Base-by-base conservation (phyloP, 2,797 vertebrate genomes). In the Nothura maculosa region DNA sequence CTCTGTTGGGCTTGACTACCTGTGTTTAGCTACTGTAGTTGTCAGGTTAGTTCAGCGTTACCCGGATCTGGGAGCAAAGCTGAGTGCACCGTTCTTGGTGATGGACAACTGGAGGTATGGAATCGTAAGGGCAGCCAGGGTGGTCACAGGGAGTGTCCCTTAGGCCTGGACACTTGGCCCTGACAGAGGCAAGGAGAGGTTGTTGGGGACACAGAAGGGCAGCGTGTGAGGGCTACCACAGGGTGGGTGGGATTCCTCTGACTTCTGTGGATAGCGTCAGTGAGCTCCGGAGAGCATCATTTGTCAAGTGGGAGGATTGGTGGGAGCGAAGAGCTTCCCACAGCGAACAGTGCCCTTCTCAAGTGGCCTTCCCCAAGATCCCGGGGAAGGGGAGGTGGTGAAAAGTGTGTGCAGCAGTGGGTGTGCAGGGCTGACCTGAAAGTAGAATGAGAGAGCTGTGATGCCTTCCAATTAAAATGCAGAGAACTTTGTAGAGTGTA, bases 21-120 rank as follows among this genome's bases (percentile, higher is more conserved):
- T 80, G 58, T 63, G 24, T 63, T 27, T 5, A 61, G 63, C 43
- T 19, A 34, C 19, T 77, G 69, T 24, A 2, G 1, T 32, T 89
- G 66, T 89, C 73, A 80, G 81, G 54, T 87, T 87, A 48, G 27
- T 82, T 93, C 76, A 82, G 30, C 61, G 73, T 64, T 48, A 18
- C 54, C 42, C 92, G 45, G 28, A 27, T 66, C 50, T 80, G 20
- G 73, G n/a, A 69, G 73, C 64, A 68, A 60, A 63, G 14, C 0
- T 64, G 52, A 57, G 58, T 25, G 30, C 12, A 4, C 76, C 27
- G 4, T 8, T 82, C 28, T 61, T 54, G 27, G 27, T 85, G 81
- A 60, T 12, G 64, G 79, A 73, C 79, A 89, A 42, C 13, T 57
- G 50, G 58, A 28, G 43, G 69, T 92, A 82, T 43, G 36, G 84